Evolutionary conservation across 2,888 invertebrate species (phyloP).

Genomic region (Sympetrum striolatum): DNA sequence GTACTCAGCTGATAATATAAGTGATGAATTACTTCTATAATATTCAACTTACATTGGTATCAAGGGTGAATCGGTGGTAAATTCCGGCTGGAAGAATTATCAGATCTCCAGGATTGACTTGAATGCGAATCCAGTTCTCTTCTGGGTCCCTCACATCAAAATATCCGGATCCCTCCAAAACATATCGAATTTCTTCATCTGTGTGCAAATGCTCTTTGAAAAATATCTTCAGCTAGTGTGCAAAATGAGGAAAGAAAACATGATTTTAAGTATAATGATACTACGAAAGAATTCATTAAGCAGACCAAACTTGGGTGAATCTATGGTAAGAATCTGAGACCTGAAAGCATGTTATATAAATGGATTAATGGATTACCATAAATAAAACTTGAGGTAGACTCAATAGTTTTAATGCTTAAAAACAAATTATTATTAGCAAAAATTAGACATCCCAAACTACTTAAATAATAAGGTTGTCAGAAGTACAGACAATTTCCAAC

Average conservation of each 20-base stretch:
- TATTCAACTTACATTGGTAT: slow-evolving; percentile 68
- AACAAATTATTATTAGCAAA: no score
- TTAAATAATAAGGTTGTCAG: no score
- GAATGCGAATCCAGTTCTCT: slow-evolving; percentile 93
- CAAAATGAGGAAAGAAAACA: slow-evolving; percentile 17
- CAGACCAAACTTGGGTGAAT: no score
- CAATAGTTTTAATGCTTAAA: no score
- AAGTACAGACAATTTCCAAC: no score
- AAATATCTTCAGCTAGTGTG: slow-evolving; percentile 75
- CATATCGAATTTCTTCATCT: slow-evolving; percentile 94
- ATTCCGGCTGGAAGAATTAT: slow-evolving; percentile 94
- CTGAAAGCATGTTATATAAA: no score
- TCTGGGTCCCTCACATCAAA: slow-evolving; percentile 89
- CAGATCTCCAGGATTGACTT: slow-evolving; percentile 84
- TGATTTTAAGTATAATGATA: not conserved
- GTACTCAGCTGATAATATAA: no score
- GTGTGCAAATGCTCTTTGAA: slow-evolving; percentile 93
- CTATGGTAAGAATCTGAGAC: no score
- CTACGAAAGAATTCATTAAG: not conserved
- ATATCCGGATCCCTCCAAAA: slow-evolving; percentile 90
- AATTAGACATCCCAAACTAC: no score
- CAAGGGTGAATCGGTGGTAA: slow-evolving; percentile 94
- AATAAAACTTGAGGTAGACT: no score
- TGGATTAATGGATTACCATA: no score
- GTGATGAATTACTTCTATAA: no score